Evolutionary conservation across 2,113 vertebrate species (phyloP).

Genomic region (Columbina picui): DNA sequence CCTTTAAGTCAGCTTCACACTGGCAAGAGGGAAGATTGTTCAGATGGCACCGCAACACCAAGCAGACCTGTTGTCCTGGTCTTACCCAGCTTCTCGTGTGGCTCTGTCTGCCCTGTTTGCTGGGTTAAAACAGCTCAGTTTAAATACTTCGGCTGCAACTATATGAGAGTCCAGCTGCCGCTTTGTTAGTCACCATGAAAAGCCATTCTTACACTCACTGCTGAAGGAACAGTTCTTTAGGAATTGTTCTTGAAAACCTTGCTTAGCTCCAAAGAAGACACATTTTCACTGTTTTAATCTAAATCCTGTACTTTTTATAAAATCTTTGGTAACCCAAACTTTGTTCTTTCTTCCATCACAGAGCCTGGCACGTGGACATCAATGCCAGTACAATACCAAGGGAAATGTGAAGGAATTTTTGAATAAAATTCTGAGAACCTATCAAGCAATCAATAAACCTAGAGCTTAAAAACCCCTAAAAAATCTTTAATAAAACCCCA

Average conservation of each 20-base stretch:
- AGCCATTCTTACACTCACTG: not conserved
- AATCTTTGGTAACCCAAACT: not conserved
- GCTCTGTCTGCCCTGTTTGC: not conserved
- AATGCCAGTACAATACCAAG: constrained; percentile 3
- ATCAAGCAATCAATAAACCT: not conserved
- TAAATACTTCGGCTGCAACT: not conserved
- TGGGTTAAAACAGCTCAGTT: not conserved
- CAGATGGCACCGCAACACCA: no score
- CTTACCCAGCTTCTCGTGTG: not conserved
- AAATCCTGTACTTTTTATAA: not conserved
- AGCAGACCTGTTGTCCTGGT: not conserved
- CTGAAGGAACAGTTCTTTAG: not conserved
- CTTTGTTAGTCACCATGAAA: not conserved
- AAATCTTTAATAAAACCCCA: not conserved
- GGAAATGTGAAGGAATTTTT: constrained; percentile 23
- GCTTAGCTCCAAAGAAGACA: not conserved
- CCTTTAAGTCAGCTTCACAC: not conserved
- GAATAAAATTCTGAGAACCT: not conserved
- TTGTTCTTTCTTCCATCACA: not conserved
- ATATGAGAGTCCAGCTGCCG: not conserved
- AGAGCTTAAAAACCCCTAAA: not conserved
- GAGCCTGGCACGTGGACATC: not conserved
- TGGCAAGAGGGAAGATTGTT: not conserved
- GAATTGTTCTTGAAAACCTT: not conserved
- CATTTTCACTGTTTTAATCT: not conserved